phyloP scores from a whole-genome alignment of 2,888 invertebrate species.

The Plebejus anna region DNA sequence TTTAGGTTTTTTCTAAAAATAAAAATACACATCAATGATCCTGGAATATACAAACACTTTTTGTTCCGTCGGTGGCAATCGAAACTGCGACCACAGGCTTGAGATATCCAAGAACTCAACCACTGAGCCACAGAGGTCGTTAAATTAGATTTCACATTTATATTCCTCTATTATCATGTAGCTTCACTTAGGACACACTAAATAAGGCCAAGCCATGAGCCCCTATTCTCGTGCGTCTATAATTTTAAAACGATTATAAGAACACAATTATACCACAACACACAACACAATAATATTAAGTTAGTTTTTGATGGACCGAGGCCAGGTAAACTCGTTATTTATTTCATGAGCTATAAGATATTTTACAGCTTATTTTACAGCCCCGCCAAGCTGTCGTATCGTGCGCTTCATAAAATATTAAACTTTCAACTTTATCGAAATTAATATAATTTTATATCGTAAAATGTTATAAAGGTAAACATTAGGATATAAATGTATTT shows the following conservation, averaged over 20 bases:
- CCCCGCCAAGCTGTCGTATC: conserved; percentile 27
- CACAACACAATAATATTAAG: conserved; percentile 8
- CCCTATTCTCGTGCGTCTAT: no score
- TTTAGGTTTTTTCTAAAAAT: no score
- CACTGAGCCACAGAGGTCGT: no score
- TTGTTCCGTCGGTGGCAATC: no score
- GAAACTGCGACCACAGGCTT: no score
- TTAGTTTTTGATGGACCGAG: conserved; percentile 36
- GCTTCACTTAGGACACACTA: no score
- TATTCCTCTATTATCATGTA: no score
- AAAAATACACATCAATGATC: no score
- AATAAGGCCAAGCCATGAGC: no score
- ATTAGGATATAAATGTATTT: not conserved
- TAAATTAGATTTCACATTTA: no score
- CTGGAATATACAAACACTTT: no score
- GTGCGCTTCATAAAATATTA: conserved; percentile 25
- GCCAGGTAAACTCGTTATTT: conserved; percentile 30
- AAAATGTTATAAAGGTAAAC: not conserved
- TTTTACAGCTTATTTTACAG: conserved; percentile 29
- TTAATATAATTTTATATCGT: conserved; percentile 4
- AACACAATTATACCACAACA: not conserved
- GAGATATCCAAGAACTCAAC: no score
- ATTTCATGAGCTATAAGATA: conserved; percentile 29
- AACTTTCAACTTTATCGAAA: conserved; percentile 28
- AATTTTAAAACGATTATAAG: not conserved